Evolutionary conservation across 2,113 vertebrate genomes (phyloP).

Genomic region (Ramphastos sulfuratus): DNA sequence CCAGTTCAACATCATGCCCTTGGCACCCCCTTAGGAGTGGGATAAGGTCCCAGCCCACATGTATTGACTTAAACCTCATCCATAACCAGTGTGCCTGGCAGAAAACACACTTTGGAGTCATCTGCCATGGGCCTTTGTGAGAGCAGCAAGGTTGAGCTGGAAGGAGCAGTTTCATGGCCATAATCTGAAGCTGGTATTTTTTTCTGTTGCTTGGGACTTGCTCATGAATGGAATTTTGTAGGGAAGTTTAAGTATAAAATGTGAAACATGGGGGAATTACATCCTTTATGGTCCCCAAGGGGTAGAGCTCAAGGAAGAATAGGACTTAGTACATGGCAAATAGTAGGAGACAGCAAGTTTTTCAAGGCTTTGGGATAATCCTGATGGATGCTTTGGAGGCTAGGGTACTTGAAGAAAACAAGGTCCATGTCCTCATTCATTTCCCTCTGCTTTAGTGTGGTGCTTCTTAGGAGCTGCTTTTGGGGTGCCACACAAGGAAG

Average conservation of each 20-base stretch:
- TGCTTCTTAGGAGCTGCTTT: background rate
- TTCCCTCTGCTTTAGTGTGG: background rate
- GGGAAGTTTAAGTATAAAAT: background rate
- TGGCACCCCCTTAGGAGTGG: background rate
- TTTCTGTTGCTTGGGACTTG: background rate
- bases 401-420: background rate
- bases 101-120: background rate
- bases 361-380: background rate
- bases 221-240: background rate
- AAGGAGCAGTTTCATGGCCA: background rate
- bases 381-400: background rate
- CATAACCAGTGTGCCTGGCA: accelerated
- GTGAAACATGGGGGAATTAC: background rate
- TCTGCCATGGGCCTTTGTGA: background rate
- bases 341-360: background rate
- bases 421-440: background rate
- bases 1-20: background rate
- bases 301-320: background rate
- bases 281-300: background rate
- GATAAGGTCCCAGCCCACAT: background rate
- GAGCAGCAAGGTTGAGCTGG: background rate
- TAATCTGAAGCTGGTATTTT: background rate
- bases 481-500: background rate
- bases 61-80: background rate
- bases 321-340: background rate